These are phyloP conservation scores for Neuroterus valhalla DNA, from an alignment of 1,140 invertebrate genomes.

Conservation along the genomic window DNA sequence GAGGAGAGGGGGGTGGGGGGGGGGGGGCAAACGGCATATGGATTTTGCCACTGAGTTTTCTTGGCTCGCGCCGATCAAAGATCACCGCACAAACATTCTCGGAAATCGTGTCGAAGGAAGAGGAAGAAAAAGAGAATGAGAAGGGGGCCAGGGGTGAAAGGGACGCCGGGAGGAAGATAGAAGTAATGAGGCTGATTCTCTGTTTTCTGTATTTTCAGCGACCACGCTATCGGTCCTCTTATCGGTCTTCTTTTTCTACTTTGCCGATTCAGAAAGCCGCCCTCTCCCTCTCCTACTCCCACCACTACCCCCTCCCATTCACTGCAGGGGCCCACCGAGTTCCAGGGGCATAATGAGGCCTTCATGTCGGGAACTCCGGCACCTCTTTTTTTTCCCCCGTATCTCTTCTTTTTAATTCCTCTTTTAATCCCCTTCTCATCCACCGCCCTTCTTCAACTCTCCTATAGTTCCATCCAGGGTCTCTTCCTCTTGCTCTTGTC, in stretches of 20 bases:
- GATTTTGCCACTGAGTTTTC: constrained; percentile 24
- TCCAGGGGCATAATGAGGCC: constrained; percentile 65
- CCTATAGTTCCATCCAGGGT: neutral
- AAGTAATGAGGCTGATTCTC: constrained; percentile 72
- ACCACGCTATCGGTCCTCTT: constrained; percentile 61
- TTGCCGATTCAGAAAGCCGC: constrained; percentile 13
- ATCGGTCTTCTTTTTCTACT: constrained; percentile 62
- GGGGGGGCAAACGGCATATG: constrained; percentile 37
- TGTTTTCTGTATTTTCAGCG: constrained; percentile 69
- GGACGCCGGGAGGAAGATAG: constrained; percentile 58
- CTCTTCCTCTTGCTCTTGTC: neutral
- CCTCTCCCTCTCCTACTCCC: neutral
- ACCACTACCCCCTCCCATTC: neutral
- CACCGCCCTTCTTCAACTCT: constrained; percentile 35
- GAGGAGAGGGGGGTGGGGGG: constrained; percentile 34
- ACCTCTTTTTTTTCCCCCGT: constrained; percentile 42
- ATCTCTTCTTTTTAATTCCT: constrained; percentile 43
- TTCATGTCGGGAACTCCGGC: constrained; percentile 62
- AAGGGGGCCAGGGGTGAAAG: constrained; percentile 33
- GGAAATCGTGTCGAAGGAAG: constrained; percentile 34
- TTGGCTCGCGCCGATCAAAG: constrained; percentile 20
- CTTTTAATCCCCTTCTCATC: constrained; percentile 33
- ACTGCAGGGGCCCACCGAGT: constrained; percentile 40
- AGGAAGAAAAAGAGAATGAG: constrained; percentile 20
- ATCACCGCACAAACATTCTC: constrained; percentile 31